Base-by-base conservation (phyloP, 2,888 invertebrate species). In the Lampropteryx suffumata region DNA sequence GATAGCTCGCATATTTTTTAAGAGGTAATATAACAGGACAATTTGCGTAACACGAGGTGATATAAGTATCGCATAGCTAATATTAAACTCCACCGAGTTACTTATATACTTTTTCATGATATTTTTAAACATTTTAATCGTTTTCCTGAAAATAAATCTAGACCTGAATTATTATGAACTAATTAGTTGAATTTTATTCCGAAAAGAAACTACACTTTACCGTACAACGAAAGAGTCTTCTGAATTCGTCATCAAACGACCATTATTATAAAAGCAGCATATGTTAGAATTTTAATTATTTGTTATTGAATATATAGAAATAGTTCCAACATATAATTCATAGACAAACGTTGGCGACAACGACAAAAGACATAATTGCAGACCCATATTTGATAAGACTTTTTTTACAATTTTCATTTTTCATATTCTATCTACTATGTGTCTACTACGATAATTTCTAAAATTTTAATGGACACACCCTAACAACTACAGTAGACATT, bases 51-150 rank as follows among this genome's bases (percentile, higher is more conserved):
- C 69, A 76, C 73, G 75, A 82, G 64, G 73, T 66, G 71, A 74
- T 76, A 80, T 69, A 77, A 58, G 54, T 64, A 70, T 71, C 75
- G 80, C 80, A 74, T 74, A 80, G 78, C 80, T 82, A 80, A 69
- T 48, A 75, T 69, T 67, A 73, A 77, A 76, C 73, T 81, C 75
- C 69, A 68, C 67, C 67, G 71, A 64, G 70, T 73, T 74, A 82
- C 72, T 73, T 75, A 17, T 4, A 17, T 73, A 80, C 72, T 76
- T 75, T 73, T 73, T 75, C 75, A 77, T 74, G 67, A 77, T 74
- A 76, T 73, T 77, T 76, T 11, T 14, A 64, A 68, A 61, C 51
- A 63, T 71, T 77, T 78, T 80, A 77, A 75, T 71, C 69, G 74
- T 73, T 75, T 67, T 69, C 71, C 67, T 69, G 65, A 67, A 62